A percentile compares a stretch with the other conserved stretches of the same genome.
Conservation (phyloP, 2,888 invertebrate genomes). For the Serripes groenlandicus region DNA sequence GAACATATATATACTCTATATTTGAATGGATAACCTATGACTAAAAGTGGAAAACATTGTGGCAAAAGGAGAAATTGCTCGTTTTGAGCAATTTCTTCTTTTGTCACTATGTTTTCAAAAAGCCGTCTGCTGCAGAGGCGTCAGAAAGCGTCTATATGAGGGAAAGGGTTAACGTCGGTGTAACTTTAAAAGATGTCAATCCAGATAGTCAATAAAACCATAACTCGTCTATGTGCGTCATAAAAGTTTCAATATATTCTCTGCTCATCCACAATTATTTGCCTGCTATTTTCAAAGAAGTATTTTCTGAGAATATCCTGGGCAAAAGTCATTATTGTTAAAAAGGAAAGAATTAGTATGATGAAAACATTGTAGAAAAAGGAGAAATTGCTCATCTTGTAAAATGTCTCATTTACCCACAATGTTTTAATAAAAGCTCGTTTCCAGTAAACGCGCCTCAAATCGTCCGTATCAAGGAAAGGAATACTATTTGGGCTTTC, state of each 20-base stretch:
- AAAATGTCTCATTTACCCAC: neutral
- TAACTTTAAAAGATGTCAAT: no score
- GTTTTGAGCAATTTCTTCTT: neutral
- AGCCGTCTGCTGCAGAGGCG: neutral
- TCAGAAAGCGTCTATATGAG: neutral
- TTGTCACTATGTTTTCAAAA: neutral
- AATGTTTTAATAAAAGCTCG: neutral
- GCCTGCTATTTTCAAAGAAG: no score
- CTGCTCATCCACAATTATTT: no score
- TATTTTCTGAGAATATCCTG: no score
- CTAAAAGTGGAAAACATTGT: neutral
- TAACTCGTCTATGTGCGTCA: neutral
- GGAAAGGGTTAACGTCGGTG: neutral
- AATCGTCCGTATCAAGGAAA: no score
- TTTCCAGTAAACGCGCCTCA: no score
- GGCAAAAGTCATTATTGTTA: no score
- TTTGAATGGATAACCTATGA: no score
- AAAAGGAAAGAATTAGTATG: no score
- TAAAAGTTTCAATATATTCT: no score
- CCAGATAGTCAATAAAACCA: neutral
- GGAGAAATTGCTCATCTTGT: neutral
- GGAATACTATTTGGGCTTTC: no score
- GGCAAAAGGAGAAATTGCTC: neutral
- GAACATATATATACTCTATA: no score
- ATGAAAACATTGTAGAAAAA: neutral